Evolutionary conservation across 2,888 invertebrate species (phyloP).

Genomic region (Epiperipatus broadwayi): DNA sequence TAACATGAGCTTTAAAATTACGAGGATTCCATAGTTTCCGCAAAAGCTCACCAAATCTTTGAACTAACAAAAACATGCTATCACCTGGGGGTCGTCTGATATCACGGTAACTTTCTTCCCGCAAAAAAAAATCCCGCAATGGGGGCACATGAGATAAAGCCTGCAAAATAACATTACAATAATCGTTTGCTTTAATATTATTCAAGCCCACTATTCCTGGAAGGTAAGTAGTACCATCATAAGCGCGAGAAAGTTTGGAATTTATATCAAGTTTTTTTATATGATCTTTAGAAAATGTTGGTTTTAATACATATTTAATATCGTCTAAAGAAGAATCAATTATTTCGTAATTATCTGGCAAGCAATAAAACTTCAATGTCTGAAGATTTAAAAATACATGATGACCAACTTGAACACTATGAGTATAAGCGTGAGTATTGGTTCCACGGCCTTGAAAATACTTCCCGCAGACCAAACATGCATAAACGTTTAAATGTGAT

Average conservation of each 20-base stretch:
- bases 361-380: conserved; percentile 89
- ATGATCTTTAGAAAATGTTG: conserved; percentile 68
- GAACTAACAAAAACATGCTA: conserved; percentile 71
- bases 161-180: conserved; percentile 92
- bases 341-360: conserved; percentile 98
- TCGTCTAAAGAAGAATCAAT: conserved; percentile 44
- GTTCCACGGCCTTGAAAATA: conserved; percentile 91
- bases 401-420: conserved; percentile 91
- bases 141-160: conserved; percentile 87
- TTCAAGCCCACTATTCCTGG: conserved; percentile 88
- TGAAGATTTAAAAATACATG: conserved; percentile 93
- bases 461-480: conserved; percentile 95
- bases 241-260: conserved; percentile 74
- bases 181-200: conserved; percentile 99
- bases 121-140: conserved; percentile 76
- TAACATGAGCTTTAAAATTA: conserved; percentile 97
- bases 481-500: conserved; percentile 96
- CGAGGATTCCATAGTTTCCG: conserved; percentile 96
- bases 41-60: conserved; percentile 79
- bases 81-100: conserved; percentile 76
- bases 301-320: conserved; percentile 70
- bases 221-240: conserved; percentile 85
- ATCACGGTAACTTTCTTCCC: conserved; percentile 73
- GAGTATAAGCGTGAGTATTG: conserved; percentile 95
- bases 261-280: conserved; percentile 59